Base-by-base conservation (phyloP, 92 coral and sea anemone species). In the Scolanthus callimorphus region DNA sequence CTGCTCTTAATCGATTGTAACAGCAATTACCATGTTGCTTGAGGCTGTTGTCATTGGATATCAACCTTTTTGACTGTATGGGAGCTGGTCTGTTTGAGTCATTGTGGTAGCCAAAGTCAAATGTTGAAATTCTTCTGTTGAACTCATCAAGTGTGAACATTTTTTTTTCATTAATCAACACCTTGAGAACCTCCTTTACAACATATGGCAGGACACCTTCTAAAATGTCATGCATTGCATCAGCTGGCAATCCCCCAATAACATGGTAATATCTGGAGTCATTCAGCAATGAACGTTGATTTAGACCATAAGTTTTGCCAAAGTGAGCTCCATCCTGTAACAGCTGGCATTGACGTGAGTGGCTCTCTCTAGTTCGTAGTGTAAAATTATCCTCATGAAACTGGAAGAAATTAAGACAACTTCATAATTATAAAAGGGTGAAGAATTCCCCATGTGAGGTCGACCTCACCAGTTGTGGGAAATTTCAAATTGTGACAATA, bases 11-110 rank as follows among this genome's bases (percentile, higher is more conserved):
- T 20, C n/a, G 49, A 29, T 31, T 53, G 13, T 31, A n/a, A n/a
- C n/a, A n/a, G n/a, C n/a, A 46, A 21, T 46, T 76, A 75, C 83
- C 79, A 63, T 82, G 79, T 53, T 82, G 89, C 59, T 64, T 82
- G 12, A 76, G 39, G 46, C 70, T 69, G 69, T 82, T 69, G 60
- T 82, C 89, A 41, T 50, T 29, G 15, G 89, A 68, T 13, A 28
- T 34, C 17, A 82, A 79, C 49, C 63, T 47, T 59, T 69, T 47
- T 25, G 39, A n/a, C 60, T 49, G 63, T 50, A 82, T 76, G 26
- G 26, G 67, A 25, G 58, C 49, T 44, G 76, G 67, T 57, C 48
- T 57, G 76, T 69, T 69, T 22, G 76, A 21, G 65, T 69, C 58
- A 49, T 49, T 52, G 31, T 62, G 79, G 34, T 46, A 46, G 4